These are phyloP conservation scores for Mellivora capensis DNA, from an alignment of 2,113 vertebrate genomes.

Conservation along the genomic window DNA sequence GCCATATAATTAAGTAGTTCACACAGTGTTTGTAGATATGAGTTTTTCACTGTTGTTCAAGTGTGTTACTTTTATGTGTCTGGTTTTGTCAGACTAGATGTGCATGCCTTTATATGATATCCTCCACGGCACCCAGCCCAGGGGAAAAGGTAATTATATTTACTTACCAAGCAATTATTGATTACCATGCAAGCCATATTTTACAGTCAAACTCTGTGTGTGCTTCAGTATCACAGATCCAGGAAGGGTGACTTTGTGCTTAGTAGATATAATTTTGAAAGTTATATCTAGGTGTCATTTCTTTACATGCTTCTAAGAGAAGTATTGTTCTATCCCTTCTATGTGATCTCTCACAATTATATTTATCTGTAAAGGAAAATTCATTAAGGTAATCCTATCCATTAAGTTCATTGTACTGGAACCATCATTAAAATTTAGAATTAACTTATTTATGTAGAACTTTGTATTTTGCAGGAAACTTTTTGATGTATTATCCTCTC, in stretches of 20 bases:
- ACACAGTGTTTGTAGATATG: background rate
- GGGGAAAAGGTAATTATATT: background rate
- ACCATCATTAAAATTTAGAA: background rate
- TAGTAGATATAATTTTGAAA: background rate
- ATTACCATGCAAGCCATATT: background rate
- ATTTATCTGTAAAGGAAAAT: background rate
- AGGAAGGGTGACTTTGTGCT: background rate
- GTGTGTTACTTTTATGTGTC: background rate
- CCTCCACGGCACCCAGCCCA: background rate
- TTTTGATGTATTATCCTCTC: background rate
- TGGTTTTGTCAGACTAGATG: background rate
- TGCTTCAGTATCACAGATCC: background rate
- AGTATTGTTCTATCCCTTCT: background rate
- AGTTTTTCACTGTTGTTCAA: background rate
- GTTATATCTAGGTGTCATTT: background rate
- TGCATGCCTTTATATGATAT: background rate
- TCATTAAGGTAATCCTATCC: background rate
- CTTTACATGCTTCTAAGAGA: background rate
- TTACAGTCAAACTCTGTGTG: background rate
- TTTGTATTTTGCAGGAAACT: background rate
- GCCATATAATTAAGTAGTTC: background rate
- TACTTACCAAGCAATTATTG: background rate
- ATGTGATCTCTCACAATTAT: background rate
- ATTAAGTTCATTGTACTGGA: background rate
- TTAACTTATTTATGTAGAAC: background rate